These are phyloP conservation scores for Drosophila putrida DNA, from an alignment of 2,888 invertebrate species.

Conservation along the genomic window DNA sequence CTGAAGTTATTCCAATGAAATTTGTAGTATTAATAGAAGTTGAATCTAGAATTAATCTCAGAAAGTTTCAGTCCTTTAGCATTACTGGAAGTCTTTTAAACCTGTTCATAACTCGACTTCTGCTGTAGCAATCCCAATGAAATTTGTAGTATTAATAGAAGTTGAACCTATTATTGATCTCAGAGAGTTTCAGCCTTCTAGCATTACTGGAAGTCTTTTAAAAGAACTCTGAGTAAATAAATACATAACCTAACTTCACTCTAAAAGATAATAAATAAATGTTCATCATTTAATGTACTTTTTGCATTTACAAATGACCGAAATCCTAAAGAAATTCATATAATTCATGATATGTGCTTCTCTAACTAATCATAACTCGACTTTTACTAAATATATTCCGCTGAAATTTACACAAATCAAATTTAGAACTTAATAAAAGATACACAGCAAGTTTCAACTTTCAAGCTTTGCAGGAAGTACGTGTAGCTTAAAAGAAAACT, in stretches of 20 bases:
- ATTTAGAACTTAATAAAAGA: too few relatives aligned
- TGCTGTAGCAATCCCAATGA: background rate
- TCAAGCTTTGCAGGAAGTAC: background rate
- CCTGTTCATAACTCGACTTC: constrained; percentile 2
- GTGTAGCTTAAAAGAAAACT: background rate
- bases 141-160: background rate
- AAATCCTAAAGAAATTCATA: too few relatives aligned
- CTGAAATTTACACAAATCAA: too few relatives aligned
- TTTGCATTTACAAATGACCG: too few relatives aligned
- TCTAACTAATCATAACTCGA: background rate
- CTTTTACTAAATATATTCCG: too few relatives aligned
- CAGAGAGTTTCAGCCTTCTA: background rate
- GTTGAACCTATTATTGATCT: background rate
- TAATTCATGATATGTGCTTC: too few relatives aligned
- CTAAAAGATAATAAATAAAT: background rate
- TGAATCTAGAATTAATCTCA: too few relatives aligned
- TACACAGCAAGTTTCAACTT: background rate
- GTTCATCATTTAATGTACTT: background rate
- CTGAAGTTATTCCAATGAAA: background rate
- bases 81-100: background rate
- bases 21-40: background rate
- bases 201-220: background rate
- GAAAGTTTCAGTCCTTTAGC: background rate
- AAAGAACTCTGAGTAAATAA: background rate
- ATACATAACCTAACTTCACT: background rate